Percentiles rank a stretch among this genome's conserved stretches.
These are phyloP conservation scores for Archips crataeganus DNA, from an alignment of 2,888 invertebrate genomes.

Conservation along the genomic window DNA sequence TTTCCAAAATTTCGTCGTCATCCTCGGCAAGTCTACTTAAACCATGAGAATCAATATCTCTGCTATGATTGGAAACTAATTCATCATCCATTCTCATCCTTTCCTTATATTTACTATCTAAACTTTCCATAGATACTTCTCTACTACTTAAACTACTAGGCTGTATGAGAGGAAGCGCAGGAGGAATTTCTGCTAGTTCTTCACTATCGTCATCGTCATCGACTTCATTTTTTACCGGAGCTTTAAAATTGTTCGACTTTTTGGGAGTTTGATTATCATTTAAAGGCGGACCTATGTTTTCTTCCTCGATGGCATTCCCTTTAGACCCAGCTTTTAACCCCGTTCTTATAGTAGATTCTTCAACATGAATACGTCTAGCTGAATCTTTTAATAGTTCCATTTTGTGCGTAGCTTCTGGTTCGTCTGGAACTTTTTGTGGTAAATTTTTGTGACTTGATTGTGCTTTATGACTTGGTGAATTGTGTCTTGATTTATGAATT, in stretches of 20 bases:
- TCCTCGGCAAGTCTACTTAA: slow-evolving; percentile 78
- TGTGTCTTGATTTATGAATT: slow-evolving; percentile 89
- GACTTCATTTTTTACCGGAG: slow-evolving; percentile 75
- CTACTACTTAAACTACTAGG: slow-evolving; percentile 90
- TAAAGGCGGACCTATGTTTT: slow-evolving; percentile 73
- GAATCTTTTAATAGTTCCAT: slow-evolving; percentile 84
- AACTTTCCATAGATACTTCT: slow-evolving; percentile 93
- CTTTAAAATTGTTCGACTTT: slow-evolving; percentile 63
- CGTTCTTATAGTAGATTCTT: slow-evolving; percentile 87
- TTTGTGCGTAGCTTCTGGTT: slow-evolving; percentile 65
- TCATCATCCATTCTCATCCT: slow-evolving; percentile 87
- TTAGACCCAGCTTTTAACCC: slow-evolving; percentile 85
- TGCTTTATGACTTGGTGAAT: slow-evolving; percentile 78
- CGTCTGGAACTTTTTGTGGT: slow-evolving; percentile 62
- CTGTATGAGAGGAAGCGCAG: slow-evolving; percentile 92
- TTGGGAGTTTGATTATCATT: slow-evolving; percentile 61
- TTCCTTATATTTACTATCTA: slow-evolving; percentile 91
- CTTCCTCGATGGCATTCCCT: slow-evolving; percentile 81
- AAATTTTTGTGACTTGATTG: slow-evolving; percentile 61
- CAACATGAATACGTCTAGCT: slow-evolving; percentile 83
- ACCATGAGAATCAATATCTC: slow-evolving; percentile 81
- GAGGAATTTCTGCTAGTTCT: slow-evolving; percentile 92
- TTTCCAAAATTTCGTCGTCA: slow-evolving; percentile 91
- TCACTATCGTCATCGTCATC: slow-evolving; percentile 93
- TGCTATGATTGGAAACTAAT: slow-evolving; percentile 82